Evolutionary conservation across 1,140 invertebrate genomes (phyloP).

Genomic region (Eupeodes corollae): DNA sequence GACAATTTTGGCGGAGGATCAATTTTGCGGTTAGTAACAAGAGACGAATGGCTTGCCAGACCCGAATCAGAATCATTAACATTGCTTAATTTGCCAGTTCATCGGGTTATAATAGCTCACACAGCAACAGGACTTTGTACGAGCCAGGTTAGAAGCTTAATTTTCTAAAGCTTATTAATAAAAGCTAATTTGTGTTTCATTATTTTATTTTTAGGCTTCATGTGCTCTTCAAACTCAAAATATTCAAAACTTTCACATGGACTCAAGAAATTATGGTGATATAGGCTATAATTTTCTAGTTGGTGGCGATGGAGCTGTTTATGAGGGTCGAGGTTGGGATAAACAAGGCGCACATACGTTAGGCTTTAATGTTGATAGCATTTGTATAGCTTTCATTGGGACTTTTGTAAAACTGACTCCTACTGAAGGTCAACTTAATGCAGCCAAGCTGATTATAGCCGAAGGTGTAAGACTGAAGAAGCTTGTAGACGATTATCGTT

Average conservation of each 20-base stretch:
- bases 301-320: slow-evolving; percentile 50
- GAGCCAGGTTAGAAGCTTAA: slow-evolving; percentile 32
- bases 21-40: slow-evolving; percentile 31
- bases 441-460: slow-evolving; percentile 44
- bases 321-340: slow-evolving; percentile 55
- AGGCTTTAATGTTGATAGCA: slow-evolving; percentile 47
- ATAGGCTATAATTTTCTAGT: slow-evolving; percentile 59
- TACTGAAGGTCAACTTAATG: slow-evolving; percentile 43
- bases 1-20: slow-evolving; percentile 24
- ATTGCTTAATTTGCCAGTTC: slow-evolving; percentile 36
- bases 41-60: slow-evolving; percentile 50
- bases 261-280: slow-evolving; percentile 48
- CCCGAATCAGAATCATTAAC: slow-evolving; percentile 37
- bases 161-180: not conserved
- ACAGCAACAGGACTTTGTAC: slow-evolving; percentile 42
- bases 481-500: slow-evolving; percentile 43
- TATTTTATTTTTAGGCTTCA: slow-evolving; percentile 21
- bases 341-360: slow-evolving; percentile 48
- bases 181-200: not conserved
- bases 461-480: slow-evolving; percentile 48
- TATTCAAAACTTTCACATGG: slow-evolving; percentile 64
- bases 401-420: slow-evolving; percentile 46
- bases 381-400: slow-evolving; percentile 59
- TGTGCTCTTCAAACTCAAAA: slow-evolving; percentile 42
- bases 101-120: slow-evolving; percentile 44